A percentile compares a stretch with the other conserved stretches of the same genome.
Evolutionary conservation across 2,113 vertebrate species (phyloP).

Genomic region (Apeltes quadracus): DNA sequence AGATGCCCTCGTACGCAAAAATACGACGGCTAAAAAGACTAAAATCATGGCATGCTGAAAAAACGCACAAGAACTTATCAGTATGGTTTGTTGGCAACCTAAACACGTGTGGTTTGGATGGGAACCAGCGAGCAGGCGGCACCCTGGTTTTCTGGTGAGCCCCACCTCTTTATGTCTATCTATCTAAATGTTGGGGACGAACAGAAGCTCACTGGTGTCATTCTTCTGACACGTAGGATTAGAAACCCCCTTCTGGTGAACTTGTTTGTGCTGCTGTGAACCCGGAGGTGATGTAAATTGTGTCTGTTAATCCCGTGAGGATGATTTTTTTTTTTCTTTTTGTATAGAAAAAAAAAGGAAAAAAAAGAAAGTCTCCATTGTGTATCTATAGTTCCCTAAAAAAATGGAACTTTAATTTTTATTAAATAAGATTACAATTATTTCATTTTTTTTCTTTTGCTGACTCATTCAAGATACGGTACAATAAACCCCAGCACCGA

Average conservation of each 20-base stretch:
- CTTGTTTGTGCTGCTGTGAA: constrained; percentile 75
- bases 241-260: constrained; percentile 69
- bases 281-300: constrained; percentile 75
- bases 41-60: constrained; percentile 33
- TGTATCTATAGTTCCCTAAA: constrained; percentile 50
- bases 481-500: constrained; percentile 46
- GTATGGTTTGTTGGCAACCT: constrained; percentile 47
- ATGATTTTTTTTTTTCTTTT: constrained; percentile 60
- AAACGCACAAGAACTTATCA: constrained; percentile 49
- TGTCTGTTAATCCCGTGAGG: constrained; percentile 73
- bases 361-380: constrained; percentile 22
- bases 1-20: constrained; percentile 44
- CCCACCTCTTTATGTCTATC: constrained; percentile 55
- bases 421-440: constrained; percentile 52
- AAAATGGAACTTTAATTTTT: constrained; percentile 57
- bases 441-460: constrained; percentile 44
- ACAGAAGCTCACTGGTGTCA: constrained; percentile 46
- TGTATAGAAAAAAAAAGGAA: constrained; percentile 28
- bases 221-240: constrained; percentile 66
- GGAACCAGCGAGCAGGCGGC: constrained; percentile 40
- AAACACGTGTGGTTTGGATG: constrained; percentile 21
- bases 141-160: constrained; percentile 39
- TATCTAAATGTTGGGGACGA: constrained; percentile 55
- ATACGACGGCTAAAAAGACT: constrained; percentile 13
- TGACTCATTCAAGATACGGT: constrained; percentile 67